Evolutionary conservation across 2,113 vertebrate species (phyloP).

Genomic region (Piprites chloris): DNA sequence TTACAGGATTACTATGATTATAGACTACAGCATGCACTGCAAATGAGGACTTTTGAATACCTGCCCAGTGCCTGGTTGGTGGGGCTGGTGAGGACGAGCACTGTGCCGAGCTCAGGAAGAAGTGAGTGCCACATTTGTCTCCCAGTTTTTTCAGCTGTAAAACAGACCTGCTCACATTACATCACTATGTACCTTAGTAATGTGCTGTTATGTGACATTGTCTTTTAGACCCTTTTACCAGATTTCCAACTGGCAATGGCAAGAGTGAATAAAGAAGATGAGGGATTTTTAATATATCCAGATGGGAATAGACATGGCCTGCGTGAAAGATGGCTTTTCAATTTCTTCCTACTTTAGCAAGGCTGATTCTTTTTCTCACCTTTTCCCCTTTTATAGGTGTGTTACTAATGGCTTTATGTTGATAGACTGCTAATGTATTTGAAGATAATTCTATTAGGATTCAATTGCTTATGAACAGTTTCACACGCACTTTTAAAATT

Average conservation of each 20-base stretch:
- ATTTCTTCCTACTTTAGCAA: neutral
- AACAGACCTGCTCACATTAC: neutral
- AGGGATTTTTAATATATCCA: neutral
- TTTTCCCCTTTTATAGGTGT: neutral
- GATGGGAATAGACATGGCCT: neutral
- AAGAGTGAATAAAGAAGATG: neutral
- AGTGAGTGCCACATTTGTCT: neutral
- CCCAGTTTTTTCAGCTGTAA: neutral
- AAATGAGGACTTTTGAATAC: neutral
- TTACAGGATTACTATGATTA: conserved; percentile 29
- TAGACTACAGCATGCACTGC: neutral
- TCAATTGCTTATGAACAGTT: neutral
- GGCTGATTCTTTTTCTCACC: neutral
- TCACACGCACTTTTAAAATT: neutral
- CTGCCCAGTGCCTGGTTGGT: neutral
- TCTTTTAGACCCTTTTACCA: neutral
- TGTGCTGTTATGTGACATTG: rapidly evolving
- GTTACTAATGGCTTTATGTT: neutral
- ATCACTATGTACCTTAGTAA: neutral
- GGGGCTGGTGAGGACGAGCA: neutral
- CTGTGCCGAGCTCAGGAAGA: neutral
- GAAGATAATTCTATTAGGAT: neutral
- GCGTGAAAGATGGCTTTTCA: neutral
- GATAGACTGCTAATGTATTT: neutral
- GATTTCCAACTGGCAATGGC: neutral